Evolutionary conservation across 2,888 invertebrate species (phyloP), one percentile per base, ranked within the genome.

Genomic region (Chymomyza amoena): DNA sequence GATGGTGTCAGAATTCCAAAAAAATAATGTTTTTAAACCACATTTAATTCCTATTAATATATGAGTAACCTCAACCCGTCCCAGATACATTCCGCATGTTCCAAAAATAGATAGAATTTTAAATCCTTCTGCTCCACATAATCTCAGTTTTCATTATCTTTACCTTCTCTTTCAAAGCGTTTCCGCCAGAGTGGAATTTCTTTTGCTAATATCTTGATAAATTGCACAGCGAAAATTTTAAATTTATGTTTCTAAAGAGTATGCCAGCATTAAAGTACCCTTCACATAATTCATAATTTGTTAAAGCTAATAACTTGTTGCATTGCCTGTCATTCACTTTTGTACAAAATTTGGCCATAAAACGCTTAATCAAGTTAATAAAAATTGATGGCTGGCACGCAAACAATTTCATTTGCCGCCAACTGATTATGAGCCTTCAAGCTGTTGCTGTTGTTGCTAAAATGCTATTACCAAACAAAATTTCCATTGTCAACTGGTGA

Each of bases 321-420:
- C 76, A 51, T 57, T 65, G 61, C 59, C 16, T 18, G 20, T 54
- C 54, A 54, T 54, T 20, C 66, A 63, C 66, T 72, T 16, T 54
- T 54, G 54, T 20, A 1, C 51, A 51, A 56, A 18, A 56, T 56
- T 56, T 56, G 15, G 20, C 66, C 77, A 76, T 76, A 68, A 76
- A 76, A 69, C 76, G 77, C 77, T 76, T 77, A 73, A 76, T 76
- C 76, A 76, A 76, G 73, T 77, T 77, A 73, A 77, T 76, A 76
- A 75, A 75, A 75, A 75, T 75, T 75, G 72, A 75, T 76, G 75
- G 68, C 72, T 68, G 65, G 64, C 68, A 72, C 59, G 68, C 75
- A 73, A 76, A 65, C 72, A 72, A 72, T 75, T 75, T 76, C 32
- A 63, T 68, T 61, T 68, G 25, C 51, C 28, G n/a, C 5, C 32